Evolutionary conservation across 2,888 invertebrate genomes (phyloP).

Genomic region (Hylaea fasciaria): DNA sequence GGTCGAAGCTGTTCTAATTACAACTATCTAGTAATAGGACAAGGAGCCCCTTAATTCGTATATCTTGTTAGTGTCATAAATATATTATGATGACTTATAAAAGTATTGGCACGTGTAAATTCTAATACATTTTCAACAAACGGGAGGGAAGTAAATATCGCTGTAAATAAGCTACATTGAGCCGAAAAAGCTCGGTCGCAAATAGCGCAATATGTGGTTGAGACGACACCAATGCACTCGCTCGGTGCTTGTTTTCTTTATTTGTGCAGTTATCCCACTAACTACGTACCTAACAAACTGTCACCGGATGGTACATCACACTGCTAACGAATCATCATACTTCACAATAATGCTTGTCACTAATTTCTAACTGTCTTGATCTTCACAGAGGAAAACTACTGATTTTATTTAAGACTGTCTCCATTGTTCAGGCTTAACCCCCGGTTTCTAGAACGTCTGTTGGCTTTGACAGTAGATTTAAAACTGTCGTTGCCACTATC

Average conservation of each 20-base stretch:
- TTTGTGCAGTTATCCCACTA: slow-evolving; percentile 57
- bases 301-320: slow-evolving; percentile 45
- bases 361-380: slow-evolving; percentile 56
- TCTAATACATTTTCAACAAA: too few relatives aligned
- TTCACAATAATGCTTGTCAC: slow-evolving; percentile 66
- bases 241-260: slow-evolving; percentile 65
- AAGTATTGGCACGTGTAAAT: neutral
- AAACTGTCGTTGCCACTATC: too few relatives aligned
- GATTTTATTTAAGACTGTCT: slow-evolving; percentile 30
- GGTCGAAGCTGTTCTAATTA: too few relatives aligned
- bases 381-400: slow-evolving; percentile 47
- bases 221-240: slow-evolving; percentile 50
- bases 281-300: slow-evolving; percentile 41
- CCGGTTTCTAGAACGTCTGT: too few relatives aligned
- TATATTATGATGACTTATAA: too few relatives aligned
- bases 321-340: slow-evolving; percentile 68
- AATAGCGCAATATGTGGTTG: slow-evolving; percentile 44
- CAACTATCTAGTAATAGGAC: too few relatives aligned
- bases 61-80: too few relatives aligned
- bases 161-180: too few relatives aligned
- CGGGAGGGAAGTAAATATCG: too few relatives aligned
- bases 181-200: slow-evolving; percentile 38
- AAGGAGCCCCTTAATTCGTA: too few relatives aligned
- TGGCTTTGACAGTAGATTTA: too few relatives aligned
- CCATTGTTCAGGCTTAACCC: slow-evolving; percentile 6